These are phyloP conservation scores for Tinamus major DNA, from an alignment of 2,797 vertebrate species.

Conservation along the genomic window DNA sequence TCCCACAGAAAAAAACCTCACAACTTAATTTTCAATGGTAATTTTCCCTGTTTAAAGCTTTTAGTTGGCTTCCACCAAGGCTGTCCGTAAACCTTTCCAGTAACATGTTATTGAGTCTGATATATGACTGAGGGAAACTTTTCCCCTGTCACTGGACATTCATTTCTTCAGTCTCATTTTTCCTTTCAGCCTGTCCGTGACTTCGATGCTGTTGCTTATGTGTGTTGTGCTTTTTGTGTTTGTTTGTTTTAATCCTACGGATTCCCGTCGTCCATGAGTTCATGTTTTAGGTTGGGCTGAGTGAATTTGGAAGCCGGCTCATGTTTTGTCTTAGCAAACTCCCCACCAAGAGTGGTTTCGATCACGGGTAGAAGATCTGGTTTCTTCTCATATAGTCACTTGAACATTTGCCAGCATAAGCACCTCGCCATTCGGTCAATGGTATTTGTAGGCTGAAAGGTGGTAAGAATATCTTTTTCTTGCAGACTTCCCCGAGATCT, in stretches of 20 bases:
- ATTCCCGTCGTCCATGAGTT: not conserved
- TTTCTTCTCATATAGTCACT: not conserved
- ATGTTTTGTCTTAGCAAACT: not conserved
- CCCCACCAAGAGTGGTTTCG: not conserved
- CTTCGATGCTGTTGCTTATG: not conserved
- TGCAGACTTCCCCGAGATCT: not conserved
- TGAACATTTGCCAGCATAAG: not conserved
- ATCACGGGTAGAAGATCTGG: not conserved
- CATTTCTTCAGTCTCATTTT: not conserved
- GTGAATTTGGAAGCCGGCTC: not conserved
- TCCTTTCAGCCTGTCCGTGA: not conserved
- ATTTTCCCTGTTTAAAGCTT: not conserved
- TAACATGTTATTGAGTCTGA: not conserved
- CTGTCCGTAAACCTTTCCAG: not conserved
- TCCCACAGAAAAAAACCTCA: not conserved
- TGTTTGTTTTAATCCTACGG: not conserved
- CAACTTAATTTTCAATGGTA: not conserved
- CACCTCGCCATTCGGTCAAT: not conserved
- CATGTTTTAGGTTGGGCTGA: not conserved
- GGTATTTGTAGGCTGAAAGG: not conserved
- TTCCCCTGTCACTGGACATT: not conserved
- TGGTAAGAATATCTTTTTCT: not conserved
- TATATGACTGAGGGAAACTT: not conserved
- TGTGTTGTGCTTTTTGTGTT: not conserved
- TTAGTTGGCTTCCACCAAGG: not conserved